These are phyloP conservation scores for Orchesella flavescens DNA, from an alignment of 2,888 invertebrate genomes.

Conservation along the genomic window DNA sequence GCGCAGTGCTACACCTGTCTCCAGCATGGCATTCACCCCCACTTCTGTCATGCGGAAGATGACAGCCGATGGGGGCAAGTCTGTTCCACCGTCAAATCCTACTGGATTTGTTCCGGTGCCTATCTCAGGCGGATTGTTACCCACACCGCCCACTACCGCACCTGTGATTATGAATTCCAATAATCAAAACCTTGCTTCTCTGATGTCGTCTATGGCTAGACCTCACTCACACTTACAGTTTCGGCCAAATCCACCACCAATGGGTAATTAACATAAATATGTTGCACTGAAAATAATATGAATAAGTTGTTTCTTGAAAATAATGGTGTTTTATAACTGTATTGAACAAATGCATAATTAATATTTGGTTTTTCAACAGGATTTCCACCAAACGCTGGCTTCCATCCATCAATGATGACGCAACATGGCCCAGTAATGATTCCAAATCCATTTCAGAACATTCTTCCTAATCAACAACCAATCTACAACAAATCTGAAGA, in stretches of 20 bases:
- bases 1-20: conserved; percentile 79
- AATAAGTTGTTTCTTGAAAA: too few species aligned
- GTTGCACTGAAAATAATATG: too few species aligned
- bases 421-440: conserved; percentile 50
- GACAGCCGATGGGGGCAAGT: conserved; percentile 82
- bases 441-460: conserved; percentile 52
- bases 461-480: conserved; percentile 49
- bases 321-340: too few species aligned
- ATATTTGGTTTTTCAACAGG: conserved; percentile 43
- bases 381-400: conserved; percentile 44
- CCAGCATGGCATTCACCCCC: conserved; percentile 83
- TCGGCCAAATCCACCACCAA: conserved; percentile 45
- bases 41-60: conserved; percentile 95
- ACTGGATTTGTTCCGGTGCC: conserved; percentile 73
- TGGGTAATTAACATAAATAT: too few species aligned
- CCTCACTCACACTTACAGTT: conserved; percentile 34
- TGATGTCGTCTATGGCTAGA: conserved; percentile 61
- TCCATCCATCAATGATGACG: conserved; percentile 60
- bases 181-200: conserved; percentile 58
- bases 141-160: conserved; percentile 49
- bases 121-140: conserved; percentile 43
- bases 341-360: background rate
- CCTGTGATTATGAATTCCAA: conserved; percentile 59
- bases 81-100: conserved; percentile 78
- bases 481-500: conserved; percentile 49